A percentile compares a stretch with the other conserved stretches of the same genome.
phyloP scores from a whole-genome alignment of 2,888 invertebrate species.

The Lordiphosa andalusiaca region DNA sequence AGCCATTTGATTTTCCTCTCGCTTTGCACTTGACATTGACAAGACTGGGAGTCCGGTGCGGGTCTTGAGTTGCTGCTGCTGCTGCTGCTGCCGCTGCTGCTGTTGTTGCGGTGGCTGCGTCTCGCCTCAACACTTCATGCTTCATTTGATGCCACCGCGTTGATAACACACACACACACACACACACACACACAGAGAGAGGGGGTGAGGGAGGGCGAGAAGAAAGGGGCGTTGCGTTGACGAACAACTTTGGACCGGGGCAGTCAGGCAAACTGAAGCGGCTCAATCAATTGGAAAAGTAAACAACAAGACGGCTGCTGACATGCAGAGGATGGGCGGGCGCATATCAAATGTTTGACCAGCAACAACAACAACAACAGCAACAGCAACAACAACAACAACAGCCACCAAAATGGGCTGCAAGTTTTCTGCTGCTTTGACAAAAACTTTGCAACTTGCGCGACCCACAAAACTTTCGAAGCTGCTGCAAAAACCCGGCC shows the following conservation, averaged over 20 bases:
- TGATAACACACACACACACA: constrained; percentile 17
- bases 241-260: too few species aligned
- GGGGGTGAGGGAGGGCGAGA: background rate
- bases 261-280: constrained; percentile 19
- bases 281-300: constrained; percentile 69
- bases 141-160: constrained; percentile 57
- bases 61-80: constrained; percentile 10
- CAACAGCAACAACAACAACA: too few species aligned
- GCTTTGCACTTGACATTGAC: constrained; percentile 66
- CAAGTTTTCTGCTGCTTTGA: constrained; percentile 1
- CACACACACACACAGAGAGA: background rate
- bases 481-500: too few species aligned
- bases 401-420: background rate
- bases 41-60: constrained; percentile 11
- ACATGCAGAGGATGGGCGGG: constrained; percentile 8
- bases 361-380: constrained; percentile 3
- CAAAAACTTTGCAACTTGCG: too few species aligned
- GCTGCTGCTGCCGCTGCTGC: constrained; percentile 19
- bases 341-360: constrained; percentile 43
- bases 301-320: constrained; percentile 44
- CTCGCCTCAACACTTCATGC: constrained; percentile 61
- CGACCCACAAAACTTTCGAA: too few species aligned
- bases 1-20: constrained; percentile 19
- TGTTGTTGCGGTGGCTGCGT: constrained; percentile 35
- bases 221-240: background rate